These are phyloP conservation scores for Corythaeola cristata DNA, from an alignment of 2,113 vertebrate genomes.

Conservation along the genomic window DNA sequence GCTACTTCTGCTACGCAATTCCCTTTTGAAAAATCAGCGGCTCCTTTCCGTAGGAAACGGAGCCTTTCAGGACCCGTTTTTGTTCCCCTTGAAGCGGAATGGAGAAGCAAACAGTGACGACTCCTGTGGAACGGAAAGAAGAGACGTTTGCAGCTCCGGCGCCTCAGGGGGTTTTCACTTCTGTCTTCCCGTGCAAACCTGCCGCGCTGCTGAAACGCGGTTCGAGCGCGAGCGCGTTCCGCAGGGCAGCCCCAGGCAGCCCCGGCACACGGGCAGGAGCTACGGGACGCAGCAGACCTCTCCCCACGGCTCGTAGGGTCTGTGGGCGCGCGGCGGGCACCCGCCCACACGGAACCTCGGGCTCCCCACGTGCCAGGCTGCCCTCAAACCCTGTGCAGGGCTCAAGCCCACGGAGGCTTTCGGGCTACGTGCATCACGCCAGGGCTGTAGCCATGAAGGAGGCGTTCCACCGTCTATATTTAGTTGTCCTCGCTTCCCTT, in stretches of 20 bases:
- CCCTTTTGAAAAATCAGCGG: background rate
- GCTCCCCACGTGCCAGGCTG: background rate
- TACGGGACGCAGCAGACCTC: accelerated
- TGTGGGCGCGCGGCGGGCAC: background rate
- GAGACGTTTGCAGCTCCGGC: background rate
- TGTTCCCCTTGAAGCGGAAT: background rate
- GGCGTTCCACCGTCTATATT: slow-evolving; percentile 5
- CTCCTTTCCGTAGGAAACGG: background rate
- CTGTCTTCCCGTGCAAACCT: background rate
- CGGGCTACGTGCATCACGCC: background rate
- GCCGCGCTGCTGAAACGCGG: background rate
- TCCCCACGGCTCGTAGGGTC: background rate
- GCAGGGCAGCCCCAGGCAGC: background rate
- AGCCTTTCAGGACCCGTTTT: background rate
- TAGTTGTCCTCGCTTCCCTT: slow-evolving; percentile 13
- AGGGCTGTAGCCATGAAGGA: background rate
- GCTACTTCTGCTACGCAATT: background rate
- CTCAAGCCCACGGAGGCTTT: background rate
- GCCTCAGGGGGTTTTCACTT: background rate
- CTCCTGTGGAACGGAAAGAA: background rate
- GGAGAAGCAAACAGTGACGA: background rate
- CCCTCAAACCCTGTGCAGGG: background rate
- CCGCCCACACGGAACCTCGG: accelerated
- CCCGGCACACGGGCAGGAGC: background rate
- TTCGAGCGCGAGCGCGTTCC: accelerated